Percentiles rank a stretch among this genome's conserved stretches.
phyloP scores from a whole-genome alignment of 2,113 vertebrate genomes.

The Pomatorhinus ruficollis region DNA sequence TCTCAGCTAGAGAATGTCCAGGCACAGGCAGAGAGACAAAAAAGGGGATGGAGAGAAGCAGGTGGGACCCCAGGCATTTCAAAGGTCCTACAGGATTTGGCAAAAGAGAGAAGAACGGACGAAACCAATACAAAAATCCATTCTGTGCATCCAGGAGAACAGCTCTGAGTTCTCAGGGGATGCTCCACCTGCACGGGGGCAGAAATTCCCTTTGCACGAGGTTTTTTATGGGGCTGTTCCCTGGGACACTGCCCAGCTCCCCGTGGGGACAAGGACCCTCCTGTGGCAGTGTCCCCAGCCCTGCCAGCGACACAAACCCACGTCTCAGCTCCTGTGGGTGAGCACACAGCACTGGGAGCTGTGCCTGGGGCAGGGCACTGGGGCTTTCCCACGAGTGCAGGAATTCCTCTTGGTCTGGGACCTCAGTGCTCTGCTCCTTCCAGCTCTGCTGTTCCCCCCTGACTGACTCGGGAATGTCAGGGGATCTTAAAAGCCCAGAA shows the following conservation, averaged over 20 bases:
- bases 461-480: not conserved
- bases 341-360: not conserved
- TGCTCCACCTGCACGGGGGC: not conserved
- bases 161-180: not conserved
- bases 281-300: not conserved
- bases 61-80: not conserved
- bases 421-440: not conserved
- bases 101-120: not conserved
- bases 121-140: not conserved
- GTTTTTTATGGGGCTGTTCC: not conserved
- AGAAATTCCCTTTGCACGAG: rapidly evolving
- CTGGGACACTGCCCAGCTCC: not conserved
- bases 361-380: no score
- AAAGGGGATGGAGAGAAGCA: not conserved
- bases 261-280: not conserved
- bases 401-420: not conserved
- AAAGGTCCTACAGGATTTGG: not conserved
- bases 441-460: not conserved
- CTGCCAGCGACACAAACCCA: rapidly evolving
- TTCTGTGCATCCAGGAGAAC: not conserved
- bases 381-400: rapidly evolving
- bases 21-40: not conserved
- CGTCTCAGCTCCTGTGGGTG: rapidly evolving
- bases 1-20: not conserved
- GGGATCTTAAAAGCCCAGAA: rapidly evolving